phyloP scores from a whole-genome alignment of 2,888 invertebrate species.

The Platynereis dumerilii region DNA sequence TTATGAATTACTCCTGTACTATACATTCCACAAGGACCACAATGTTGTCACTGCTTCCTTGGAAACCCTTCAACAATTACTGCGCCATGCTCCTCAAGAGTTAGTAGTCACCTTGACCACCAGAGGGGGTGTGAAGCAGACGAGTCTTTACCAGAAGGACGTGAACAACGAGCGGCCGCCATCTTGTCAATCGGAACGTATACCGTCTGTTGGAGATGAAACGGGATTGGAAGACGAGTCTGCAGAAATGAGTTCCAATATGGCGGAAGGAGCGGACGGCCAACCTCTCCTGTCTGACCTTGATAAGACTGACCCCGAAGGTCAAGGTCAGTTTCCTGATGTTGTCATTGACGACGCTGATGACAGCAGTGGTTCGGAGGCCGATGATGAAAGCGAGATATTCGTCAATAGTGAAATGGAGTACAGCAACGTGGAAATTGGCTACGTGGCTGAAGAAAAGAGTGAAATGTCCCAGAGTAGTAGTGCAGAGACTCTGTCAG shows the following conservation, averaged over 20 bases:
- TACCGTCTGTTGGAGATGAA: constrained; percentile 47
- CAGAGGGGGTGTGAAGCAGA: constrained; percentile 58
- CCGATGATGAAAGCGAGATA: constrained; percentile 6
- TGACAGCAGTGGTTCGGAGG: constrained; percentile 1
- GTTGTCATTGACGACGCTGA: not conserved
- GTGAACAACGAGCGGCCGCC: not conserved
- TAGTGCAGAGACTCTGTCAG: constrained; percentile 54
- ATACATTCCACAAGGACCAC: constrained; percentile 74
- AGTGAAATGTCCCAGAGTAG: constrained; percentile 51
- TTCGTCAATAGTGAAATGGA: constrained; percentile 47
- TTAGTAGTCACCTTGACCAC: constrained; percentile 69
- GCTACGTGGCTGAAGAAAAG: constrained; percentile 53
- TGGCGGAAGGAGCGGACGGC: not conserved
- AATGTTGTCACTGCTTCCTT: constrained; percentile 87
- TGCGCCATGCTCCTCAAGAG: constrained; percentile 68
- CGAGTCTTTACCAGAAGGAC: constrained; percentile 49
- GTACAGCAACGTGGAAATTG: constrained; percentile 59
- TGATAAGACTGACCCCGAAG: constrained; percentile 1
- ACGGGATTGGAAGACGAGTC: constrained; percentile 56
- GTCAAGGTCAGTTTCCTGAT: not conserved
- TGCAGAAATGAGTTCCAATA: constrained; percentile 33
- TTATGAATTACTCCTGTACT: constrained; percentile 66
- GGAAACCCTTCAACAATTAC: constrained; percentile 74
- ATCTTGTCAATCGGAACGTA: constrained; percentile 10
- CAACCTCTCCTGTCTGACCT: constrained; percentile 11